These are phyloP conservation scores for Rotaria magnacalcarata DNA, from an alignment of 2,888 invertebrate genomes.

Conservation along the genomic window DNA sequence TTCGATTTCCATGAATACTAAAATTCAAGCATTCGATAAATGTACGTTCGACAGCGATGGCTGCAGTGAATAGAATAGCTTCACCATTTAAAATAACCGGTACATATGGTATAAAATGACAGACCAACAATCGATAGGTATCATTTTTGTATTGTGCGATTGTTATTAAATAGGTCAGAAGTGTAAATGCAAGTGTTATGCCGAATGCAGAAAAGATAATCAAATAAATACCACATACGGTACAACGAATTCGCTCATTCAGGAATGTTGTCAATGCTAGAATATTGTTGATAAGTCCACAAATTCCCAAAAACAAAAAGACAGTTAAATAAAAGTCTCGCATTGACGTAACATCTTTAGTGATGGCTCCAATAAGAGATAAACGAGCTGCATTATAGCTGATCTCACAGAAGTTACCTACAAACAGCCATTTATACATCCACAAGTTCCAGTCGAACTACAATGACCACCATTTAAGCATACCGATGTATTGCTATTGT, in stretches of 20 bases:
- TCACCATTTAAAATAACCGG: neutral
- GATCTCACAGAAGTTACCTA: neutral
- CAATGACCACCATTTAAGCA: neutral
- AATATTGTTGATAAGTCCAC: neutral
- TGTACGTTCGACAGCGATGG: neutral
- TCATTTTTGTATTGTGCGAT: neutral
- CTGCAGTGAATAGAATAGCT: neutral
- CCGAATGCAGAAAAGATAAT: neutral
- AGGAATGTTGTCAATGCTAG: neutral
- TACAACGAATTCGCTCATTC: neutral
- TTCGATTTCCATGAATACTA: neutral
- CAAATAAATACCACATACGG: neutral
- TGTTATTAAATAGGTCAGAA: neutral
- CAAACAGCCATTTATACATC: neutral
- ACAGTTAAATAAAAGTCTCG: neutral
- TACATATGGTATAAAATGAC: neutral
- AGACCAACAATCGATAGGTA: neutral
- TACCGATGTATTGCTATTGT: neutral
- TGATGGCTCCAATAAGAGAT: neutral
- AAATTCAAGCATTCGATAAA: neutral
- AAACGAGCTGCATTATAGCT: neutral
- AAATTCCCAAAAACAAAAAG: neutral
- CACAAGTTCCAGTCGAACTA: neutral
- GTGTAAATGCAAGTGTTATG: neutral
- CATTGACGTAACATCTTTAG: too few relatives aligned